Base-by-base conservation (phyloP, 2,797 vertebrate species). In the Remorina albescens region DNA sequence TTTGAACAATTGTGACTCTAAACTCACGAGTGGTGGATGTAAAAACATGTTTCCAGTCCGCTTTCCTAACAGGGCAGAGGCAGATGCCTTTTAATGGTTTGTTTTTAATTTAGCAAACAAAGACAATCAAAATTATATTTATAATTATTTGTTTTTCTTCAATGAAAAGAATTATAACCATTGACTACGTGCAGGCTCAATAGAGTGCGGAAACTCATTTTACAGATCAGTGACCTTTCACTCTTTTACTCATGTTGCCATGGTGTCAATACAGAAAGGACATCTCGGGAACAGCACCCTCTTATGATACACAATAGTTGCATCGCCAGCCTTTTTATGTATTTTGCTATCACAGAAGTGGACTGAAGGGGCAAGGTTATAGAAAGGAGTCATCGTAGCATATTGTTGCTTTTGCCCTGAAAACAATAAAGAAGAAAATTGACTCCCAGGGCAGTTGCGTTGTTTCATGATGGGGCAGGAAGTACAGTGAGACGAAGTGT, bases 321-420 rank as follows among this genome's bases (percentile, higher is more conserved):
- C n/a, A n/a, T n/a, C 68, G 62, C 42, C 37, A 21, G 26, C 59
- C 23, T 47, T 78, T 86, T 39, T 51, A 55, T 78, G 41, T 49
- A 63, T 44, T 84, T 89, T 89, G 57, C 84, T 78, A 55, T 39
- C 36, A 50, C 23, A 54, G 34, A 74, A 71, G 28, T 19, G 67
- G 64, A 65, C 85, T 44, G 15, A 60, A 63, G 39, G 34, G 18
- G 36, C 77, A 83, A 65, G 80, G 82, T 83, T 86, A 81, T 58
- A 34, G 71, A 68, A 75, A 59, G 53, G 67, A 66, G 46, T 67
- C 68, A 50, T 80, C 57, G 18, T 56, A 58, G 50, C 3, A 10
- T 76, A 89, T 91, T 92, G 91, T 93, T 86, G 46, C 39, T 69
- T 82, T 88, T 73, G 19, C 71, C 79, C 84, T 89, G 79, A 84